Evolutionary conservation across 2,113 vertebrate genomes (phyloP).

Genomic region (Rousettus leschenaultii): DNA sequence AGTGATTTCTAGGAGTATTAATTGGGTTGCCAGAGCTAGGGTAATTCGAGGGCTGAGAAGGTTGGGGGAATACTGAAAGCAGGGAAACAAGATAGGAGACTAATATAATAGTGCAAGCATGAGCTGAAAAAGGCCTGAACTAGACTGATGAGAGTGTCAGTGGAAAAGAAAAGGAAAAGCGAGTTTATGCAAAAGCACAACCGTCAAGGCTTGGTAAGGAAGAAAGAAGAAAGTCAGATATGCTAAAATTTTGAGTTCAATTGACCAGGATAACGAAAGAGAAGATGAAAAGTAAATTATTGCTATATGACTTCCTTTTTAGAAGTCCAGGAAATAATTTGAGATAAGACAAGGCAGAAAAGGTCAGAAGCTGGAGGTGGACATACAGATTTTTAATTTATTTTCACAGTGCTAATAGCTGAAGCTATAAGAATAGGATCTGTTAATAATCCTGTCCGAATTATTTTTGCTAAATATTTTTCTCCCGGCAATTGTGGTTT

Average conservation of each 20-base stretch:
- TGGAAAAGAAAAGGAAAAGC: neutral
- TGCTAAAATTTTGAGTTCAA: neutral
- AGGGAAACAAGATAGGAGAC: neutral
- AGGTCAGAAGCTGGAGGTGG: neutral
- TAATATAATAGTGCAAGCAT: neutral
- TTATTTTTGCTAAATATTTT: neutral
- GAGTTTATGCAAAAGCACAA: neutral
- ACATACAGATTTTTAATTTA: neutral
- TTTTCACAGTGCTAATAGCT: neutral
- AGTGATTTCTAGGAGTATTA: neutral
- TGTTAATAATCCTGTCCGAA: neutral
- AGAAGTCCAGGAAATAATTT: neutral
- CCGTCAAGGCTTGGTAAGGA: neutral
- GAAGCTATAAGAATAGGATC: neutral
- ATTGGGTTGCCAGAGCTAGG: neutral
- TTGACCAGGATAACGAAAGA: slow-evolving; percentile 3
- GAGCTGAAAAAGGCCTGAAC: neutral
- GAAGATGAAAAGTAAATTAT: slow-evolving; percentile 28
- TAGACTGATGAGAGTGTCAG: neutral
- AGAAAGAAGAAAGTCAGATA: neutral
- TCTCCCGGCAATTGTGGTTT: neutral
- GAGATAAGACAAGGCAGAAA: neutral
- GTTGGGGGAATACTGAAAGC: neutral
- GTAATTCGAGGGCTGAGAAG: neutral
- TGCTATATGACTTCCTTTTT: neutral